Conservation (phyloP, 2,113 vertebrate genomes). For the Malurus melanocephalus region DNA sequence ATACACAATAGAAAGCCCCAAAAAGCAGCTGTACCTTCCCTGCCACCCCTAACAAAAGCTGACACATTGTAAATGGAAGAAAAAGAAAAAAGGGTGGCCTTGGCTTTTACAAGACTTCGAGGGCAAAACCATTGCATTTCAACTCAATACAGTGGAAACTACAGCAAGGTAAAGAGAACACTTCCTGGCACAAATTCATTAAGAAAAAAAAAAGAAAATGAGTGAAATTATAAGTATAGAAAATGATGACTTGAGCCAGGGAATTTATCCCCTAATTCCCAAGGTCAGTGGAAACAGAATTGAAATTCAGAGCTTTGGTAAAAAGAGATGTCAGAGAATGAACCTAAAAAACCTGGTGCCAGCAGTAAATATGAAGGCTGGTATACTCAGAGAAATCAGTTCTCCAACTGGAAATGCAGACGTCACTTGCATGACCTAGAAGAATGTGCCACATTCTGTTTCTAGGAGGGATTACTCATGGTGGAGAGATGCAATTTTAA, state of each 20-base stretch:
- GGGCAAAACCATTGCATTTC: neutral
- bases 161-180: neutral
- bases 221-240: neutral
- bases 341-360: neutral
- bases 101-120: neutral
- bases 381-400: neutral
- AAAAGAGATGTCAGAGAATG: neutral
- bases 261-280: neutral
- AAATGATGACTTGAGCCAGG: neutral
- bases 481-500: neutral
- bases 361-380: neutral
- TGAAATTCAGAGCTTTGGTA: neutral
- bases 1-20: neutral
- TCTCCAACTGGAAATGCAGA: neutral
- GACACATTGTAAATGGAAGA: neutral
- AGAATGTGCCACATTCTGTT: neutral
- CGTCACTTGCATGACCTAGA: neutral
- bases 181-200: neutral
- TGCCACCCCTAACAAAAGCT: neutral
- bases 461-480: neutral
- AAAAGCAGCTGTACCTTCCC: neutral
- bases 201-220: neutral
- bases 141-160: slow-evolving; percentile 4
- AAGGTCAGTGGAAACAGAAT: slow-evolving; percentile 20
- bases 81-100: neutral